These are phyloP conservation scores for Allophyes oxyacanthae DNA, from an alignment of 2,888 invertebrate species.

Conservation along the genomic window DNA sequence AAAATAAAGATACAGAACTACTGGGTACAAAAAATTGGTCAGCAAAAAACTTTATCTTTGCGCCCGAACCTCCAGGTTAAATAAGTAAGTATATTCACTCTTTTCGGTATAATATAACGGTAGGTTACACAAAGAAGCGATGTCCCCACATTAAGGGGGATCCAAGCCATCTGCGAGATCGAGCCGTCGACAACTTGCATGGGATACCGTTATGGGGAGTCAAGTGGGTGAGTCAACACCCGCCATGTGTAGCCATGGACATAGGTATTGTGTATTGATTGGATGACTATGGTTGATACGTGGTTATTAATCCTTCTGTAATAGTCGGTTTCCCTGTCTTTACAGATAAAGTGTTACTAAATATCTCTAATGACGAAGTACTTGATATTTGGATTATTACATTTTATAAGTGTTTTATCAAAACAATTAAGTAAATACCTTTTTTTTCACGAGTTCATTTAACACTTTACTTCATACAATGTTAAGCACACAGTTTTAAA, in stretches of 20 bases:
- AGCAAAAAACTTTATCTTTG: slow-evolving; percentile 41
- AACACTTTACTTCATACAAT: slow-evolving; percentile 3
- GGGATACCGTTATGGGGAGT: slow-evolving; percentile 53
- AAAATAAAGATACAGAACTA: slow-evolving; percentile 25
- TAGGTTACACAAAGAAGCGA: slow-evolving; percentile 46
- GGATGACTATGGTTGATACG: slow-evolving; percentile 9
- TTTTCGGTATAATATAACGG: slow-evolving; percentile 47
- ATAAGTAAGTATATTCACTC: slow-evolving; percentile 48
- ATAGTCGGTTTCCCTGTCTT: neutral
- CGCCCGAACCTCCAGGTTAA: slow-evolving; percentile 42
- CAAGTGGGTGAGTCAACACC: slow-evolving; percentile 59
- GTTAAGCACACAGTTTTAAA: slow-evolving; percentile 25
- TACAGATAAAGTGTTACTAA: neutral
- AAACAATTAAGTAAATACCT: slow-evolving; percentile 14
- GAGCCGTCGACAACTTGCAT: slow-evolving; percentile 58
- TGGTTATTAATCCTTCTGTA: neutral
- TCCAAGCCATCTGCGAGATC: slow-evolving; percentile 59
- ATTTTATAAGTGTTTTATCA: slow-evolving; percentile 4
- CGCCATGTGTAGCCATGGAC: slow-evolving; percentile 41
- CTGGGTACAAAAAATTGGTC: slow-evolving; percentile 41
- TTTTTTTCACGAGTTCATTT: slow-evolving; percentile 17
- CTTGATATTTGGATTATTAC: slow-evolving; percentile 2
- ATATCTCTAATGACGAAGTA: neutral
- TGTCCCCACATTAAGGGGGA: slow-evolving; percentile 61
- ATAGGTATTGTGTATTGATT: slow-evolving; percentile 44